Evolutionary conservation across 2,797 vertebrate species (phyloP).

Genomic region (Myiothlypis coronata): DNA sequence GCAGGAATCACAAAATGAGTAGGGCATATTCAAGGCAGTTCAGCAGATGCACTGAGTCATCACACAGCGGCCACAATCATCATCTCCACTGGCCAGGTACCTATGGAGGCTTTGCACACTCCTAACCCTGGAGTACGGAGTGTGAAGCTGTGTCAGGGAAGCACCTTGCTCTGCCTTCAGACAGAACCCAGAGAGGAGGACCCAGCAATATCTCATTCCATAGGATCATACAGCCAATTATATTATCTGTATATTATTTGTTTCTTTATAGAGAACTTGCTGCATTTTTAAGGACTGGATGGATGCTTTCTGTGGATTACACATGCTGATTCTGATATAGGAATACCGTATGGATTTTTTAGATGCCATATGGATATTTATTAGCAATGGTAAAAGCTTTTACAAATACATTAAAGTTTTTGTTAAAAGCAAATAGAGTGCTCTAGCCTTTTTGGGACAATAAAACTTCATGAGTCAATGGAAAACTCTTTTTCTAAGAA

Average conservation of each 20-base stretch:
- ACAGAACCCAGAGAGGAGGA: neutral
- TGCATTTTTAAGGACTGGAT: neutral
- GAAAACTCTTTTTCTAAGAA: neutral
- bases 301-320: neutral
- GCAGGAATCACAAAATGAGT: neutral
- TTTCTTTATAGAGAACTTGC: neutral
- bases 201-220: neutral
- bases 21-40: neutral
- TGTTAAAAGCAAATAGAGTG: neutral
- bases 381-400: neutral
- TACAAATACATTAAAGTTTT: neutral
- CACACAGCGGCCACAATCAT: neutral
- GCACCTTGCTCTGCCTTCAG: neutral
- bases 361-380: neutral
- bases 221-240: neutral
- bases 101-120: neutral
- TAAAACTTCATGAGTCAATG: neutral
- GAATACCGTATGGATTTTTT: neutral
- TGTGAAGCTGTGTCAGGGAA: neutral
- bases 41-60: neutral
- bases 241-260: neutral
- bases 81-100: neutral
- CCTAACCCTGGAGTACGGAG: rapidly evolving
- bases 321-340: neutral
- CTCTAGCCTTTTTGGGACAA: neutral